Conservation (phyloP, 1,140 invertebrate genomes). For the Probaryconus sp. region DNA sequence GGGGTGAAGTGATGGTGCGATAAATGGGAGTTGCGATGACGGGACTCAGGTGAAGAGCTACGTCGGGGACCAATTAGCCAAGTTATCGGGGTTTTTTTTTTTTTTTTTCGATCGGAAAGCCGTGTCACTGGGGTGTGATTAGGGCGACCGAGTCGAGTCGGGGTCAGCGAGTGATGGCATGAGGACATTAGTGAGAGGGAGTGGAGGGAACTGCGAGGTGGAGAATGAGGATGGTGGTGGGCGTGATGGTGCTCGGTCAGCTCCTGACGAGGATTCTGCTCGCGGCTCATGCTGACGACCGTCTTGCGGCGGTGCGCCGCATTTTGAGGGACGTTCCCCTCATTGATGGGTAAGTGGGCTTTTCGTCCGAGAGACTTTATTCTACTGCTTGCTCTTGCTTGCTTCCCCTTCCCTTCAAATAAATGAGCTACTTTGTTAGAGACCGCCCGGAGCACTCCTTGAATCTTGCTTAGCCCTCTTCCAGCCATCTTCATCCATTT, state of each 20-base stretch:
- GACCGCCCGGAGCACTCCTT: too few relatives aligned
- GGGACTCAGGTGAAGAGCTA: slow-evolving; percentile 18
- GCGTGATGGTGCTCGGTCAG: slow-evolving; percentile 77
- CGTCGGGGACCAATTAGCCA: slow-evolving; percentile 2
- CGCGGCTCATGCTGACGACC: slow-evolving; percentile 74
- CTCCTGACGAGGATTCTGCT: slow-evolving; percentile 75
- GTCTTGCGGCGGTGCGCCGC: slow-evolving; percentile 74
- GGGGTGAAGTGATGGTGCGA: slow-evolving; percentile 14
- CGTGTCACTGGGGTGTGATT: slow-evolving; percentile 42
- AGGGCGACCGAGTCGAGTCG: too few relatives aligned
- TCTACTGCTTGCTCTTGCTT: background rate
- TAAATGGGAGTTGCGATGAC: slow-evolving; percentile 8
- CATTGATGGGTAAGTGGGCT: slow-evolving; percentile 74
- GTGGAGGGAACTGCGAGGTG: slow-evolving; percentile 75
- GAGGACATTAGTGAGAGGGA: slow-evolving; percentile 74
- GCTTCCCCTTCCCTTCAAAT: background rate
- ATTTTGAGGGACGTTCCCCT: slow-evolving; percentile 75
- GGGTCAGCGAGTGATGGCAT: slow-evolving; percentile 72
- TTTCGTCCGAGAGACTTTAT: background rate
- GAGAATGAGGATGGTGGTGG: slow-evolving; percentile 78
- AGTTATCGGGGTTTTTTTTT: too few relatives aligned
- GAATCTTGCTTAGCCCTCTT: too few relatives aligned
- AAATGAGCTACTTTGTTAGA: background rate
- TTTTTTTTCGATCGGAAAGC: slow-evolving; percentile 7
- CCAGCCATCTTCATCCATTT: too few relatives aligned